A percentile compares a stretch with the other conserved stretches of the same genome.
Evolutionary conservation across 2,113 vertebrate genomes (phyloP).

Genomic region (Nanger granti): DNA sequence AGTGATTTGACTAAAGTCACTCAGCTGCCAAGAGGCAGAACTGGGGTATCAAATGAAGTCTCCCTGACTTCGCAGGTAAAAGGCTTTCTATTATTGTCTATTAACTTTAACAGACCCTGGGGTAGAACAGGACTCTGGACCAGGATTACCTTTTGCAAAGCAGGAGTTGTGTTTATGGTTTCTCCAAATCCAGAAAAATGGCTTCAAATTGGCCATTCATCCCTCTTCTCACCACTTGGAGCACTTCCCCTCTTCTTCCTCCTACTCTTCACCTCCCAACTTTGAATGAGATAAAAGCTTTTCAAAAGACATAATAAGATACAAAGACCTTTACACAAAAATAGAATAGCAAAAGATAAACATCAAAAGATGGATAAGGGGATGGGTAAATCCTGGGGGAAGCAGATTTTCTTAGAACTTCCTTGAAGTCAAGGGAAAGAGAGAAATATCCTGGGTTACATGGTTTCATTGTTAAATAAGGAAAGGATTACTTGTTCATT

Average conservation of each 20-base stretch:
- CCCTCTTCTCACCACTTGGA: background rate
- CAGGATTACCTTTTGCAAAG: background rate
- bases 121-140: background rate
- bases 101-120: background rate
- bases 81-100: background rate
- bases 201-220: background rate
- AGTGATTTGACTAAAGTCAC: background rate
- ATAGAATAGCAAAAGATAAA: background rate
- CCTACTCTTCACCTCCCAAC: background rate
- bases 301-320: background rate
- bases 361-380: background rate
- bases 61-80: background rate
- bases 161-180: background rate
- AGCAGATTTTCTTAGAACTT: conserved; percentile 22
- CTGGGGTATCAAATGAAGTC: background rate
- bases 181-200: conserved; percentile 11
- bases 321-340: background rate
- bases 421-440: conserved; percentile 16
- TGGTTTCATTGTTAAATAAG: background rate
- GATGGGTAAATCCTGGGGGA: background rate
- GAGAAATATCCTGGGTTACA: background rate
- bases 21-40: background rate
- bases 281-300: conserved; percentile 29
- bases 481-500: background rate
- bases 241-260: background rate